Conservation (phyloP, 2,113 vertebrate species). For the Crotalus horridus region DNA sequence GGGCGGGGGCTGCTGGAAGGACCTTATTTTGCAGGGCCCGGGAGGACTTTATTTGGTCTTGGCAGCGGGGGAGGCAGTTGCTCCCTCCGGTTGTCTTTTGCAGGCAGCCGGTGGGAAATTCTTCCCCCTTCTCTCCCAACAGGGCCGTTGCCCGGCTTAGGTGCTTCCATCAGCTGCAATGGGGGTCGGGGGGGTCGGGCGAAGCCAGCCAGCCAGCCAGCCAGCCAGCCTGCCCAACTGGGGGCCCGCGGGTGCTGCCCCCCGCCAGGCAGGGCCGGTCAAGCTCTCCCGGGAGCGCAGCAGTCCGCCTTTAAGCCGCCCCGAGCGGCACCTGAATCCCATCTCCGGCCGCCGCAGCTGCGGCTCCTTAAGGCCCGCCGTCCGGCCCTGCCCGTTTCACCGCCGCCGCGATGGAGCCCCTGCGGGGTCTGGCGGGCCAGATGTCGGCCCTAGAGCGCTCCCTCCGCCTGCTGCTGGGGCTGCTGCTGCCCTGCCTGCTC, state of each 20-base stretch:
- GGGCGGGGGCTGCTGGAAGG: neutral
- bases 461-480: constrained; percentile 67
- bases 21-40: neutral
- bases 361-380: neutral
- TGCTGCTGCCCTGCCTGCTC: constrained; percentile 74
- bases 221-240: too few species aligned
- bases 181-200: neutral
- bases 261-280: neutral
- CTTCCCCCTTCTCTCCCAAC: too few species aligned
- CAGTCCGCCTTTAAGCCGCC: neutral
- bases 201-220: neutral
- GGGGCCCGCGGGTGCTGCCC: neutral
- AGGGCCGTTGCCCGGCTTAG: neutral
- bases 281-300: neutral
- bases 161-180: neutral
- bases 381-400: rapidly evolving
- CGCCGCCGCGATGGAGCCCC: neutral
- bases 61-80: too few species aligned
- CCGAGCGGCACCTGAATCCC: neutral
- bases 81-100: neutral
- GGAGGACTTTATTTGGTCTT: neutral
- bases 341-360: neutral
- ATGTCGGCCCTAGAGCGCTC: constrained; percentile 27
- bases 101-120: neutral
- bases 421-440: neutral